A percentile compares a stretch with the other conserved stretches of the same genome.
These are phyloP conservation scores for Leuctra nigra DNA, from an alignment of 2,888 invertebrate genomes.

Conservation along the genomic window DNA sequence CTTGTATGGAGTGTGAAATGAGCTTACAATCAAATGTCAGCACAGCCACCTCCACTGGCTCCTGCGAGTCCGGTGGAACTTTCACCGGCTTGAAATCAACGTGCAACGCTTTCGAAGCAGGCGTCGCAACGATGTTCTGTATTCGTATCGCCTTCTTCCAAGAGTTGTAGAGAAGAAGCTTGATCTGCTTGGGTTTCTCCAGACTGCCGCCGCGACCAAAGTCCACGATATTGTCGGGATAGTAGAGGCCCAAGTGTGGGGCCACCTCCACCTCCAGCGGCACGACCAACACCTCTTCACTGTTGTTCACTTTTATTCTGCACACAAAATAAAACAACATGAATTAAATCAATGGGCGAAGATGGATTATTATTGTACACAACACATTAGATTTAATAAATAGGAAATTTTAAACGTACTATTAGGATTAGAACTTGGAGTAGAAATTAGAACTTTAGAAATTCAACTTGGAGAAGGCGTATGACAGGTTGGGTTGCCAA, in stretches of 20 bases:
- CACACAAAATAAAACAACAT: constrained; percentile 31
- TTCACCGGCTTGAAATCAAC: constrained; percentile 59
- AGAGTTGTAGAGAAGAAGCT: constrained; percentile 61
- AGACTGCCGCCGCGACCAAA: constrained; percentile 73
- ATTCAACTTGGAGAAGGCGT: too few species aligned
- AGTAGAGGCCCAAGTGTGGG: constrained; percentile 62
- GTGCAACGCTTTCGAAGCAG: constrained; percentile 57
- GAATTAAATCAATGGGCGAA: too few species aligned
- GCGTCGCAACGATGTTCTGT: constrained; percentile 50
- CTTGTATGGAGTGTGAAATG: too few species aligned
- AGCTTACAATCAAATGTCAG: constrained; percentile 64
- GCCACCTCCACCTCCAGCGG: constrained; percentile 80
- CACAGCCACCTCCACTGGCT: constrained; percentile 56
- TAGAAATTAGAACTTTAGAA: too few species aligned
- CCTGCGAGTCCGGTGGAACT: constrained; percentile 56
- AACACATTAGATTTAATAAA: too few species aligned
- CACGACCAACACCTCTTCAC: constrained; percentile 63
- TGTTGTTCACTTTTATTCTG: constrained; percentile 63
- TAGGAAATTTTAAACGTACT: too few species aligned
- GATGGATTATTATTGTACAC: too few species aligned
- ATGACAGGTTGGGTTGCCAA: too few species aligned
- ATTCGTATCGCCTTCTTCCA: constrained; percentile 60
- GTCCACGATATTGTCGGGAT: constrained; percentile 69
- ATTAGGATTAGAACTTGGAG: too few species aligned
- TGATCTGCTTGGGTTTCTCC: constrained; percentile 55